Evolutionary conservation across 2,888 invertebrate species (phyloP), one percentile per base, ranked within the genome.

Genomic region (Parnassius glacialis): DNA sequence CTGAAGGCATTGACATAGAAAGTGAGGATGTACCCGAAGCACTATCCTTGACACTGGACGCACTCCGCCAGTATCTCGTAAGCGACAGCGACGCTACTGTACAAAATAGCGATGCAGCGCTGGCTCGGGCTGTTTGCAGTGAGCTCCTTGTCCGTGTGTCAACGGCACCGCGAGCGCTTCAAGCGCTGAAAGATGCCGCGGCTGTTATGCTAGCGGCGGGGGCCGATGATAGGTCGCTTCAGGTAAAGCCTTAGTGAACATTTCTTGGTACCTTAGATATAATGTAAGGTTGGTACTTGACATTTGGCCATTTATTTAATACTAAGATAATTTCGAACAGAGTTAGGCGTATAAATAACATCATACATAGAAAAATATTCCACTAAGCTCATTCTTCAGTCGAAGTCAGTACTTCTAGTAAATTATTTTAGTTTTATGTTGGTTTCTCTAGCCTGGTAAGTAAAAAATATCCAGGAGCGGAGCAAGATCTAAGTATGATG

Each of bases 161-260:
- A 0, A 67, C 83, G 42, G 82, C 82, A 0, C 87, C 90, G 0
- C 80, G 74, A 65, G 83, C 86, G 9, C 67, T 84, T 2, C 61
- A 76, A 0, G 82, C 96, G 0, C 92, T 95, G 52, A 92, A 96
- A 58, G 93, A 95, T 20, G 96, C 96, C 0, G 95, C 95, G 0
- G 72, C 78, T 1, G 75, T 88, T 1, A 74, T 92, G 79, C 68
- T 79, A 3, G 78, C 76, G 1, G 78, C 80, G 0, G 82, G 80
- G 0, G 87, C 87, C 12, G 87, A 89, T 34, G 86, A 88, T 51
- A 80, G 84, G 67, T 72, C 78, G 3, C 67, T 90, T 65, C 90
- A 90, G 81, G 90, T 88, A 57, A 11, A 25, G 25, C 7, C 5
- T 25, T 25, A 25, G 25, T 25, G 5, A 25, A 34, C 34, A 34